These are phyloP conservation scores for Mus minutoides DNA, from an alignment of 2,797 vertebrate genomes.

Conservation along the genomic window DNA sequence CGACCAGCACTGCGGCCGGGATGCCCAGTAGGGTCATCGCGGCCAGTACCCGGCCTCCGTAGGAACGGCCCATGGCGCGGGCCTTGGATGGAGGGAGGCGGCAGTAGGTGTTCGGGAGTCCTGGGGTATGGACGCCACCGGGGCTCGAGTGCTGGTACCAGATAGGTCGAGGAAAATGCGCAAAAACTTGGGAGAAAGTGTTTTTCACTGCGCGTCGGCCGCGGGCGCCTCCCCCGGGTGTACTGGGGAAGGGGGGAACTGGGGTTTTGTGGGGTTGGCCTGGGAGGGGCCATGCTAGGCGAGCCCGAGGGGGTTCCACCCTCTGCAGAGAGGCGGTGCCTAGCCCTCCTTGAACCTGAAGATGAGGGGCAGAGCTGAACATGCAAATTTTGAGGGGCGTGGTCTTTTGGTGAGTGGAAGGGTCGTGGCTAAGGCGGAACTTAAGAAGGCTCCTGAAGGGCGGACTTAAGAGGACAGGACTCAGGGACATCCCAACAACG, in stretches of 20 bases:
- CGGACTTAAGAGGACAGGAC: neutral
- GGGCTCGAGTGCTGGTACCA: neutral
- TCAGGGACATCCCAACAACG: neutral
- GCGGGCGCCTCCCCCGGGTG: neutral
- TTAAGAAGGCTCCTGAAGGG: neutral
- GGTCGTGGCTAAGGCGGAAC: neutral
- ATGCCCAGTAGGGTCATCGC: slow-evolving; percentile 89
- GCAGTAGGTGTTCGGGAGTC: neutral
- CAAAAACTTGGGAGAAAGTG: neutral
- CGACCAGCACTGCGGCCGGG: slow-evolving; percentile 92
- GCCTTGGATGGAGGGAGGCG: too few species aligned
- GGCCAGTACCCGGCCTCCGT: slow-evolving; percentile 90
- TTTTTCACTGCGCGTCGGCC: neutral
- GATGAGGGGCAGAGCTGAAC: neutral
- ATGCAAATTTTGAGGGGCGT: neutral
- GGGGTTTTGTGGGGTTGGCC: neutral
- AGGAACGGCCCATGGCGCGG: slow-evolving; percentile 86
- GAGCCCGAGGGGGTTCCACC: neutral
- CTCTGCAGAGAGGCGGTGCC: neutral
- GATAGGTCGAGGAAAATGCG: neutral
- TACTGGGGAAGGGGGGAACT: neutral
- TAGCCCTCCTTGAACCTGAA: neutral
- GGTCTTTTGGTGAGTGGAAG: neutral
- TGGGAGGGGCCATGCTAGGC: too few species aligned
- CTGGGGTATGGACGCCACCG: too few species aligned